Conservation (phyloP, 2,797 vertebrate genomes). For the Tarsius wallacei region DNA sequence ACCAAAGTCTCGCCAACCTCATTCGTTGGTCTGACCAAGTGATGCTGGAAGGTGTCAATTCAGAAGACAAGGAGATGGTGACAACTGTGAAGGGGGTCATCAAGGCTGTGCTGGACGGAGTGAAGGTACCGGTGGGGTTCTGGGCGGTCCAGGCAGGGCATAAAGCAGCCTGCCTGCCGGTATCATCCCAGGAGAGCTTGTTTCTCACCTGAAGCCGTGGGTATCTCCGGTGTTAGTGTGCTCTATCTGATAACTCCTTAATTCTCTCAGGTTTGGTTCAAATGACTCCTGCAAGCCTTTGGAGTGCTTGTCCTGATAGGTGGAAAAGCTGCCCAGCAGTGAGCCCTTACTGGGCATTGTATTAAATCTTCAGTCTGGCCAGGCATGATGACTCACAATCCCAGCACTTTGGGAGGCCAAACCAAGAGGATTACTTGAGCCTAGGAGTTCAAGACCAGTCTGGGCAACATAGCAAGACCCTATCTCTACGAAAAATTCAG, state of each 20-base stretch:
- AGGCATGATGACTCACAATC: too few relatives aligned
- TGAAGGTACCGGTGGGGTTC: slow-evolving; percentile 93
- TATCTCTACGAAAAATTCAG: too few relatives aligned
- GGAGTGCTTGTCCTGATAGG: background rate
- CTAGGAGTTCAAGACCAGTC: too few relatives aligned
- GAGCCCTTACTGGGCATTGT: slow-evolving; percentile 26
- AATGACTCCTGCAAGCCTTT: background rate
- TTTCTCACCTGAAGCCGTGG: background rate
- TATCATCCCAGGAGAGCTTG: background rate
- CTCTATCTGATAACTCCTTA: fast-evolving
- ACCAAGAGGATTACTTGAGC: too few relatives aligned
- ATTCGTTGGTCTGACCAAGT: slow-evolving; percentile 99
- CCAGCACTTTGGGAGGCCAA: too few relatives aligned
- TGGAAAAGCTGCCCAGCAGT: background rate
- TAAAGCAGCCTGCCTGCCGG: background rate
- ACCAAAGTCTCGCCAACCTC: slow-evolving; percentile 98
- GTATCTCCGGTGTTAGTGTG: fast-evolving
- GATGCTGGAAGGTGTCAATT: slow-evolving; percentile 98
- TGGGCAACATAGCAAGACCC: too few relatives aligned
- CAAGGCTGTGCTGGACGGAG: slow-evolving; percentile 98
- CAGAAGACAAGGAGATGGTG: slow-evolving; percentile 98
- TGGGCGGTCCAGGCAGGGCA: fast-evolving
- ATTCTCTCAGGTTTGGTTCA: background rate
- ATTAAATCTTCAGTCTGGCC: slow-evolving; percentile 12
- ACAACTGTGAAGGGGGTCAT: slow-evolving; percentile 96